These are phyloP conservation scores for Ditula angustiorana DNA, from an alignment of 2,888 invertebrate species.

Conservation along the genomic window DNA sequence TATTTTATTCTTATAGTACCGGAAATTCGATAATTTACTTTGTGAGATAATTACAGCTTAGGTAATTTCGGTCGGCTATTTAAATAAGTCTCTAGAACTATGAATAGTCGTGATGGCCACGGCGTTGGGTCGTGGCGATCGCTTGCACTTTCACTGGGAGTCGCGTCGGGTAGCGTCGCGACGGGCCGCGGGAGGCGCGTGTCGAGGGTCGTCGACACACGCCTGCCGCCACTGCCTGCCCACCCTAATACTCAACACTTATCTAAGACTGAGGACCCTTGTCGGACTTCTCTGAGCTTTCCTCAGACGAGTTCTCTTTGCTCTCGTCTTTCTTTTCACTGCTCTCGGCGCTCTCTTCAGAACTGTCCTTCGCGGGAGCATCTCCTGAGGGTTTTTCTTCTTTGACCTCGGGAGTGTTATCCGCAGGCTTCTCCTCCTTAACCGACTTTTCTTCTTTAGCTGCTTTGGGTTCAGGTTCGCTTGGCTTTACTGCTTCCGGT, in stretches of 20 bases:
- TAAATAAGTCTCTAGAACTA: constrained; percentile 83
- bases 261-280: constrained; percentile 66
- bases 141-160: constrained; percentile 54
- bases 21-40: constrained; percentile 84
- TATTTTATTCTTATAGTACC: constrained; percentile 81
- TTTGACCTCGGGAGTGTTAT: constrained; percentile 43
- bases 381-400: constrained; percentile 55
- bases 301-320: constrained; percentile 60
- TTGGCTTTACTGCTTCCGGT: constrained; percentile 43
- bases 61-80: constrained; percentile 77
- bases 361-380: constrained; percentile 55
- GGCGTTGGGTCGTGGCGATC: constrained; percentile 51
- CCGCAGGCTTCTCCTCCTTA: constrained; percentile 42
- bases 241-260: constrained; percentile 55
- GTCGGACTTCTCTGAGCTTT: constrained; percentile 58
- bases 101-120: constrained; percentile 67
- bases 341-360: constrained; percentile 64
- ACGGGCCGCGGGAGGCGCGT: constrained; percentile 74
- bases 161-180: constrained; percentile 46
- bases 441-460: constrained; percentile 46
- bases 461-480: constrained; percentile 41
- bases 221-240: constrained; percentile 65
- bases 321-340: constrained; percentile 54
- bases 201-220: constrained; percentile 83
- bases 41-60: constrained; percentile 80